Percentiles rank a stretch among this genome's conserved stretches.
These are phyloP conservation scores for Danio rerio DNA, from an alignment of 2,113 vertebrate genomes.

Conservation along the genomic window DNA sequence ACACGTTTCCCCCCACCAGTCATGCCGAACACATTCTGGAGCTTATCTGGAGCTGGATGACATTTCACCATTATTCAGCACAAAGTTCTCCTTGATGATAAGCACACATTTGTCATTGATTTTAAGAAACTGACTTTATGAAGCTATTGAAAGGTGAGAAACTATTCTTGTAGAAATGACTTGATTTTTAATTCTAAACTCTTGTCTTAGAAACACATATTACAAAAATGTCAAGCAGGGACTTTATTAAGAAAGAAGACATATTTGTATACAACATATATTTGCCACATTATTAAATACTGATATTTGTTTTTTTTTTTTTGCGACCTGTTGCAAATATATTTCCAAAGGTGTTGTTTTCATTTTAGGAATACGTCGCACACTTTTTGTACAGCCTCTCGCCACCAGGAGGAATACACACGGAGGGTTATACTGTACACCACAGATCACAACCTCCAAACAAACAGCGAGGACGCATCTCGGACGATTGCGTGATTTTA, in stretches of 20 bases:
- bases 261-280: too few species aligned
- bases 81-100: not conserved
- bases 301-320: too few species aligned
- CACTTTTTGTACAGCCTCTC: slow-evolving; percentile 44
- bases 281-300: too few species aligned
- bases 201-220: too few species aligned
- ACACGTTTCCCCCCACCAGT: not conserved
- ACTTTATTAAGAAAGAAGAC: too few species aligned
- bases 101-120: not conserved
- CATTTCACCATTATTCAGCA: not conserved
- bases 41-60: not conserved
- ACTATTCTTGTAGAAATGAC: not conserved
- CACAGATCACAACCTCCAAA: slow-evolving; percentile 19
- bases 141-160: not conserved
- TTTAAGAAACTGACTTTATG: not conserved
- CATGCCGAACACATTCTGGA: not conserved
- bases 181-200: not conserved
- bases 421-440: slow-evolving; percentile 38
- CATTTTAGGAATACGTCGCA: not conserved
- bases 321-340: too few species aligned
- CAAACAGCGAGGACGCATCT: slow-evolving; percentile 25
- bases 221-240: too few species aligned
- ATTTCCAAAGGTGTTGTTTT: not conserved
- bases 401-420: slow-evolving; percentile 61
- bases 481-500: slow-evolving; percentile 34